These are phyloP conservation scores for Siniperca obscura DNA, from an alignment of 2,797 vertebrate genomes.

Conservation along the genomic window DNA sequence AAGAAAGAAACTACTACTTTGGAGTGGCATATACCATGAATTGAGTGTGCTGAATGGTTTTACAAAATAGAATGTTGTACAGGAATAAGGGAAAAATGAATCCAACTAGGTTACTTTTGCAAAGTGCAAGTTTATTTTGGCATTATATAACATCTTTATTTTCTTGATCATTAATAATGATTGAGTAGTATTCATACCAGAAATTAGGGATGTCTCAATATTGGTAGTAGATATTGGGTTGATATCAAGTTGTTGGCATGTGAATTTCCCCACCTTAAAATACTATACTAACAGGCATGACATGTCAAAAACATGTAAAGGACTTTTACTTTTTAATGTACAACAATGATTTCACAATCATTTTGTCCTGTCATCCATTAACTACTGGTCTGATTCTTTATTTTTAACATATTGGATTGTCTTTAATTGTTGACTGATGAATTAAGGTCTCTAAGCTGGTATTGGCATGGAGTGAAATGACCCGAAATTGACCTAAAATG, in stretches of 20 bases:
- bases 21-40: slow-evolving; percentile 50
- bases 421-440: slow-evolving; percentile 16
- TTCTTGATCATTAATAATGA: slow-evolving; percentile 44
- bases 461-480: slow-evolving; percentile 20
- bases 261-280: slow-evolving; percentile 36
- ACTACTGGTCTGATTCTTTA: slow-evolving; percentile 14
- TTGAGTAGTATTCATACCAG: slow-evolving; percentile 23
- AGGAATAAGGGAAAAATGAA: slow-evolving; percentile 44
- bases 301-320: slow-evolving; percentile 25
- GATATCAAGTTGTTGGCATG: slow-evolving; percentile 53
- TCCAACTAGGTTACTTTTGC: slow-evolving; percentile 42
- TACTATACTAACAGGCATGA: slow-evolving; percentile 35
- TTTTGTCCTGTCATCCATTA: slow-evolving; percentile 33
- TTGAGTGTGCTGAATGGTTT: slow-evolving; percentile 55
- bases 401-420: slow-evolving; percentile 25
- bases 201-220: slow-evolving; percentile 41
- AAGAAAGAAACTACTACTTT: slow-evolving; percentile 43
- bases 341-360: slow-evolving; percentile 17
- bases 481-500: slow-evolving; percentile 11
- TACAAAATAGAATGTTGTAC: slow-evolving; percentile 48
- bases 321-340: slow-evolving; percentile 44
- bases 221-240: slow-evolving; percentile 44
- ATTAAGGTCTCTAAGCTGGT: slow-evolving; percentile 19
- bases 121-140: slow-evolving; percentile 57
- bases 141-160: slow-evolving; percentile 40